phyloP scores from a whole-genome alignment of 2,888 invertebrate species.

The Acheta domesticus region DNA sequence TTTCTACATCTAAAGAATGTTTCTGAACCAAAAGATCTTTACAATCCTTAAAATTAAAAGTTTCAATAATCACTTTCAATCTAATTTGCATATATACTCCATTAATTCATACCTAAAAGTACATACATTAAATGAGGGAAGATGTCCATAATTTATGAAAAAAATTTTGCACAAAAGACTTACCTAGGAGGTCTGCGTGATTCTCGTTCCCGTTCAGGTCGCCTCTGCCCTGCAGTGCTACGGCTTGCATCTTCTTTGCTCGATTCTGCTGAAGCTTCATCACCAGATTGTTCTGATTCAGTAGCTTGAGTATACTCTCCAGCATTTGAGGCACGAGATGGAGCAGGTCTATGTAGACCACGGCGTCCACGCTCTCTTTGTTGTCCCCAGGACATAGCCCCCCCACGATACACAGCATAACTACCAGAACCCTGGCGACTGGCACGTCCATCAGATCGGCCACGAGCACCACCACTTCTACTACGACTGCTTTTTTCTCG shows the following conservation, averaged over 20 bases:
- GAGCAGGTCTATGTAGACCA: slow-evolving; percentile 44
- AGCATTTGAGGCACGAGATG: slow-evolving; percentile 46
- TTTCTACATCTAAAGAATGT: no score
- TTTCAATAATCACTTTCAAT: no score
- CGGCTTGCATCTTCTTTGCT: slow-evolving; percentile 55
- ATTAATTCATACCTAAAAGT: no score
- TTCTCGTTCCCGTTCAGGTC: slow-evolving; percentile 27
- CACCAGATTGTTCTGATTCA: slow-evolving; percentile 70
- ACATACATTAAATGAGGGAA: no score
- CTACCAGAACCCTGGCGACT: slow-evolving; percentile 34
- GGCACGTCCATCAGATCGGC: slow-evolving; percentile 31
- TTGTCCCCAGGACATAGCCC: slow-evolving; percentile 40
- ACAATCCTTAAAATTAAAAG: no score
- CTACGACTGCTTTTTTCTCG: slow-evolving; percentile 29
- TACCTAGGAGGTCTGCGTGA: slow-evolving; percentile 30
- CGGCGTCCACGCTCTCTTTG: slow-evolving; percentile 50
- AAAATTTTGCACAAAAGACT: neutral
- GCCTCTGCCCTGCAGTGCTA: slow-evolving; percentile 51
- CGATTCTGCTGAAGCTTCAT: slow-evolving; percentile 61
- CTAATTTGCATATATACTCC: no score
- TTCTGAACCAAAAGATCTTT: no score
- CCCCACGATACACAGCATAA: slow-evolving; percentile 30
- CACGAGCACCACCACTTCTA: slow-evolving; percentile 24
- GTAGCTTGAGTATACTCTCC: slow-evolving; percentile 56
- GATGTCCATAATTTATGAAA: no score